Conservation (phyloP, 2,113 vertebrate species). For the Lepus timidus region DNA sequence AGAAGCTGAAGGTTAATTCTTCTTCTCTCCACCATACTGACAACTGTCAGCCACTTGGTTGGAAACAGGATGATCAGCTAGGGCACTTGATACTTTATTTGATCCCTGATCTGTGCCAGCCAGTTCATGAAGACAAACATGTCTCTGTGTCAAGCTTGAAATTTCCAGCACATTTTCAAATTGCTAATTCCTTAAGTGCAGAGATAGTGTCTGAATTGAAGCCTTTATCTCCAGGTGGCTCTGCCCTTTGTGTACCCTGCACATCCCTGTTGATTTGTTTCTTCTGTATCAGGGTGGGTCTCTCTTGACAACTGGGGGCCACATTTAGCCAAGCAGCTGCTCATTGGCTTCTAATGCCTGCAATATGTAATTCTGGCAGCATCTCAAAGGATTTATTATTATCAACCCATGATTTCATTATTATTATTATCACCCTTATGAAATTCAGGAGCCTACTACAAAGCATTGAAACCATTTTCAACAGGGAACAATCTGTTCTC, state of each 20-base stretch:
- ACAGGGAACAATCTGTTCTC: neutral
- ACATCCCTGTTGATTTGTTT: slow-evolving; percentile 69
- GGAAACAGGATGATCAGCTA: neutral
- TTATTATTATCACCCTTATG: slow-evolving; percentile 71
- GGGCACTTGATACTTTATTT: neutral
- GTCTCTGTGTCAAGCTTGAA: neutral
- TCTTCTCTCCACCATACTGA: neutral
- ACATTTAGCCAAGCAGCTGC: slow-evolving; percentile 84
- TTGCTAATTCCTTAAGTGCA: neutral
- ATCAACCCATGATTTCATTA: slow-evolving; percentile 78
- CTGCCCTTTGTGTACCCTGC: neutral
- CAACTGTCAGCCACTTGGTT: neutral
- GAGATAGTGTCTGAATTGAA: neutral
- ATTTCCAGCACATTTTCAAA: neutral
- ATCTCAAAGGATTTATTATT: slow-evolving; percentile 83
- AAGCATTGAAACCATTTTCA: slow-evolving; percentile 18
- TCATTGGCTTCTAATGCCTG: slow-evolving; percentile 63
- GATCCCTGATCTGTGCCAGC: neutral
- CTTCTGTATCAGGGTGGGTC: slow-evolving; percentile 55
- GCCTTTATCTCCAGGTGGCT: neutral
- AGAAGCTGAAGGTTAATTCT: neutral
- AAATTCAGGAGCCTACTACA: slow-evolving; percentile 56
- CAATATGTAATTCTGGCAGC: slow-evolving; percentile 58
- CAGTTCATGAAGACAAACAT: neutral
- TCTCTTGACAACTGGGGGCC: slow-evolving; percentile 79